Evolutionary conservation across 1,140 invertebrate species (phyloP).

Genomic region (Hetaerina americana): DNA sequence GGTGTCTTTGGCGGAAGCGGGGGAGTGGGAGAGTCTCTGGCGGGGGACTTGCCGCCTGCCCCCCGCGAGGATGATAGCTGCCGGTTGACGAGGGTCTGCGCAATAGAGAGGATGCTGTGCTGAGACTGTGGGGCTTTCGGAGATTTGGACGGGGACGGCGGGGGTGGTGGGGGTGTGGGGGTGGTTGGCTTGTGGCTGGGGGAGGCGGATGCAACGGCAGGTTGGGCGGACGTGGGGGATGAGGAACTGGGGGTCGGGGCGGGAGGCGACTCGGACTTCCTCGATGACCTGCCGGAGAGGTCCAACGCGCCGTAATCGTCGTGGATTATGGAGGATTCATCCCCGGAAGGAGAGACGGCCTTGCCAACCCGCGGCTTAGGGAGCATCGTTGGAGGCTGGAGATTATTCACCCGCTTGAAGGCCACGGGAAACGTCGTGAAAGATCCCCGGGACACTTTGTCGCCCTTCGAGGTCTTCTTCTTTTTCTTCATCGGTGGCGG

Average conservation of each 20-base stretch:
- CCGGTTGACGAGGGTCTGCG: conserved; percentile 21
- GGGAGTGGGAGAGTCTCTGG: conserved; percentile 10
- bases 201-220: neutral
- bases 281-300: conserved; percentile 22
- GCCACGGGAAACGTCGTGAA: neutral
- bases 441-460: neutral
- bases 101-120: conserved; percentile 21
- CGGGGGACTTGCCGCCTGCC: neutral
- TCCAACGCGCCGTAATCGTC: conserved; percentile 21
- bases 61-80: neutral
- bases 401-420: neutral
- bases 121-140: neutral
- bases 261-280: conserved; percentile 8
- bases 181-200: neutral
- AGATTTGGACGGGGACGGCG: conserved; percentile 8
- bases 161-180: conserved; percentile 13
- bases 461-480: neutral
- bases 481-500: neutral
- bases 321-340: neutral
- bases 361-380: neutral
- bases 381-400: neutral
- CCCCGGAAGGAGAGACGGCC: neutral
- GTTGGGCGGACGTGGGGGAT: neutral
- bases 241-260: conserved; percentile 8
- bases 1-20: conserved; percentile 3